phyloP scores from a whole-genome alignment of 2,888 invertebrate genomes.

The Diogma glabrata region DNA sequence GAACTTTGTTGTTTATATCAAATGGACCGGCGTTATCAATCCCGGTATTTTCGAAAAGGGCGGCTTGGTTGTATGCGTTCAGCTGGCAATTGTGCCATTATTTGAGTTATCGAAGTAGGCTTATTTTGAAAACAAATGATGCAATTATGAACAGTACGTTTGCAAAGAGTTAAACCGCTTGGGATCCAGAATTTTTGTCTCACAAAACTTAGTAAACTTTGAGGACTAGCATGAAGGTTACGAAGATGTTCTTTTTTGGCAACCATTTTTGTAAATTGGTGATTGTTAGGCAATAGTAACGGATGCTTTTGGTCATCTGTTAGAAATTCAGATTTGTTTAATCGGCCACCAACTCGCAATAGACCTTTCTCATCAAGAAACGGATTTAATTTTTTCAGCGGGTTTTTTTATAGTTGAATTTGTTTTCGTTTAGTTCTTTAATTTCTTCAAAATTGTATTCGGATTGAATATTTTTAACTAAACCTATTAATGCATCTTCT shows the following conservation, averaged over 20 bases:
- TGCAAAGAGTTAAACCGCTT: background rate
- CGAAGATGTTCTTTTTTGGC: background rate
- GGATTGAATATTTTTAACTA: background rate
- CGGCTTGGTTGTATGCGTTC: background rate
- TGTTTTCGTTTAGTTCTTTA: background rate
- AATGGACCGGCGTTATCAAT: background rate
- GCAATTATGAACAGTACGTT: background rate
- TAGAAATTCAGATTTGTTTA: background rate
- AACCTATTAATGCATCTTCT: background rate
- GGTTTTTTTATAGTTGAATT: background rate
- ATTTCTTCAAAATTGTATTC: background rate
- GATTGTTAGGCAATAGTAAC: background rate
- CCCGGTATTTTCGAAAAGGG: background rate
- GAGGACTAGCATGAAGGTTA: background rate
- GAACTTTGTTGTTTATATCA: background rate
- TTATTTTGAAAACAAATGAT: background rate
- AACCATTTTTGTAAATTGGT: background rate
- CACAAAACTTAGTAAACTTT: background rate
- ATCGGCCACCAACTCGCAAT: background rate
- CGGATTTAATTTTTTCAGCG: background rate
- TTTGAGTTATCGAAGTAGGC: background rate
- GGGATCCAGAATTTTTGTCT: background rate
- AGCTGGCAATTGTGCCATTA: background rate
- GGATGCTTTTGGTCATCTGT: background rate
- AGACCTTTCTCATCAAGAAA: constrained; percentile 3